These are phyloP conservation scores for Tetraneura akinire DNA, from an alignment of 1,140 invertebrate species.

Conservation along the genomic window DNA sequence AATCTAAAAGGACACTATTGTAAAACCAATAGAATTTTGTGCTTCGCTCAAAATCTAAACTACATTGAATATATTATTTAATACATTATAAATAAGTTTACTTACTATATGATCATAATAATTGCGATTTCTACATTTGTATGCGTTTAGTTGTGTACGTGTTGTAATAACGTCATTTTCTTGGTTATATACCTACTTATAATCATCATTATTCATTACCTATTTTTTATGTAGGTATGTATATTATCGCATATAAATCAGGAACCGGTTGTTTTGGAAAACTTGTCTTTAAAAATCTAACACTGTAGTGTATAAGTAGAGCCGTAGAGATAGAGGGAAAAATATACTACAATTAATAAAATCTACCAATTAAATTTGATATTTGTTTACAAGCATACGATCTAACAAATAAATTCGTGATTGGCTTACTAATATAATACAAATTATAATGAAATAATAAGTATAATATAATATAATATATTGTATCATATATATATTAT, in stretches of 20 bases:
- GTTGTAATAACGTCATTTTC: slow-evolving; percentile 29
- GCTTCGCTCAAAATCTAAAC: no score
- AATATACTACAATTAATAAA: slow-evolving; percentile 6
- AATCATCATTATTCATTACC: slow-evolving; percentile 25
- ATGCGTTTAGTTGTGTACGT: slow-evolving; percentile 23
- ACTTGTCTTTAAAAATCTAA: slow-evolving; percentile 35
- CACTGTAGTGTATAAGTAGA: background rate
- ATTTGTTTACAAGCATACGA: background rate
- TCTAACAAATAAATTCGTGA: background rate
- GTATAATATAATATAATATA: no score
- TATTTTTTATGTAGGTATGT: slow-evolving; percentile 33
- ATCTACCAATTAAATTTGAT: slow-evolving; percentile 14
- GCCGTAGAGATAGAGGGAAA: background rate
- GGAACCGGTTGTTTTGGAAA: slow-evolving; percentile 48
- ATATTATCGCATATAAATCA: slow-evolving; percentile 2
- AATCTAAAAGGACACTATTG: no score
- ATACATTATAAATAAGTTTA: no score
- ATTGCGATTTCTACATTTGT: slow-evolving; percentile 44
- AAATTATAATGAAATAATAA: background rate
- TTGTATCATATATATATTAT: no score
- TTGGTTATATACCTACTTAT: no score
- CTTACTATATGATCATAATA: background rate
- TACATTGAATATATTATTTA: no score
- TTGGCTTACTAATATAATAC: background rate
- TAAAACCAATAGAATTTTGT: no score